These are phyloP conservation scores for Lampris megalopsis DNA, from an alignment of 2,113 vertebrate genomes.

Conservation along the genomic window DNA sequence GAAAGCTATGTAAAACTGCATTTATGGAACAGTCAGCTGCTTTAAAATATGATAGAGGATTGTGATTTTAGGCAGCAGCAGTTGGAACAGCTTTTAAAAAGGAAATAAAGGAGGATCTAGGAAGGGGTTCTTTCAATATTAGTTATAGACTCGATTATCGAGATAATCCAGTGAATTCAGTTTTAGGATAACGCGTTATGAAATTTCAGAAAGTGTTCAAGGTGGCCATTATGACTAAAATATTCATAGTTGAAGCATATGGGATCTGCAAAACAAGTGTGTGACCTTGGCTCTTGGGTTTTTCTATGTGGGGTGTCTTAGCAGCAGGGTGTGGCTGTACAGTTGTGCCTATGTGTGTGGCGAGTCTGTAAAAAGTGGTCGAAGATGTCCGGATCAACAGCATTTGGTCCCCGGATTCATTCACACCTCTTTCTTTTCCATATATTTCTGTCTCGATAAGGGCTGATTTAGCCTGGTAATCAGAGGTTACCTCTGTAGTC, in stretches of 20 bases:
- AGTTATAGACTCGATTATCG: conserved; percentile 22
- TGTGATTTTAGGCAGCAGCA: conserved; percentile 45
- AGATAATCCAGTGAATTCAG: conserved; percentile 11
- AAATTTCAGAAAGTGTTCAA: conserved; percentile 53
- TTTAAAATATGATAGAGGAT: conserved; percentile 33
- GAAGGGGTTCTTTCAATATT: conserved; percentile 19
- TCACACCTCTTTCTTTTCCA: conserved; percentile 40
- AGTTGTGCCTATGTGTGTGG: conserved; percentile 72
- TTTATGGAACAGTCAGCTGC: conserved; percentile 16
- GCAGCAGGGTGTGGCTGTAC: conserved; percentile 37
- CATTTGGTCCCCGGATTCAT: conserved; percentile 37
- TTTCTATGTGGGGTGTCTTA: conserved; percentile 52
- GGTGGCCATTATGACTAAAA: not conserved
- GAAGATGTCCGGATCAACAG: conserved; percentile 45
- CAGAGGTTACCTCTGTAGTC: conserved; percentile 60
- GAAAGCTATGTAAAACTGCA: conserved; percentile 17
- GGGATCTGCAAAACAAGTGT: conserved; percentile 13
- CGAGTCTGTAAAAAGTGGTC: conserved; percentile 38
- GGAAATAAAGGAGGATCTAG: not conserved
- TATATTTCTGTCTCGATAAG: conserved; percentile 59
- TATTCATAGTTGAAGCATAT: not conserved
- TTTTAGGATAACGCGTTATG: not conserved
- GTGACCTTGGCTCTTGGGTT: conserved; percentile 39
- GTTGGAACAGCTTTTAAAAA: conserved; percentile 31
- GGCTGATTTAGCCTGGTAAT: conserved; percentile 68